phyloP scores from a whole-genome alignment of 2,113 vertebrate species.

The Garra rufa region DNA sequence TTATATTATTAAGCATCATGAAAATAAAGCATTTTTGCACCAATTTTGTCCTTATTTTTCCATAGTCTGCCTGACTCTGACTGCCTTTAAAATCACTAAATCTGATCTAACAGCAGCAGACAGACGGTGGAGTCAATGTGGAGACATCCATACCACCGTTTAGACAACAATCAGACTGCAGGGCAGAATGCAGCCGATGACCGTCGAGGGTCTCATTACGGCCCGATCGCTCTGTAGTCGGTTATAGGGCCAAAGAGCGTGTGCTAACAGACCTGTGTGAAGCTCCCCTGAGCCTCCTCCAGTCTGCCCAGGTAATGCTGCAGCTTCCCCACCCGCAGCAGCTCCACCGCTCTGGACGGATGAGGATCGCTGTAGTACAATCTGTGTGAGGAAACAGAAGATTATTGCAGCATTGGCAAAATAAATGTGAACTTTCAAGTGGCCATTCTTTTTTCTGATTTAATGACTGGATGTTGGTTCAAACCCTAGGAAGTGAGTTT shows the following conservation, averaged over 20 bases:
- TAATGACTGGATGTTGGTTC: not conserved
- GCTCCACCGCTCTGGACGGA: slow-evolving; percentile 86
- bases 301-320: slow-evolving; percentile 83
- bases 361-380: slow-evolving; percentile 86
- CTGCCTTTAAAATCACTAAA: not conserved
- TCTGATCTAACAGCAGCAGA: not conserved
- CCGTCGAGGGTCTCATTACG: not conserved
- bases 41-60: not conserved
- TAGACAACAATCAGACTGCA: slow-evolving; percentile 13
- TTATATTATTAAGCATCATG: not conserved
- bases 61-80: not conserved
- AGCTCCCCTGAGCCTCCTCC: slow-evolving; percentile 82
- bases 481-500: not conserved
- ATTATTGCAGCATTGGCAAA: not conserved
- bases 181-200: not conserved
- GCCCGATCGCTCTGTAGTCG: not conserved
- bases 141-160: slow-evolving; percentile 5
- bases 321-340: slow-evolving; percentile 91
- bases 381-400: slow-evolving; percentile 69
- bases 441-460: not conserved
- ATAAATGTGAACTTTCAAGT: slow-evolving; percentile 2
- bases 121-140: not conserved
- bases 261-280: slow-evolving; percentile 83
- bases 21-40: not conserved
- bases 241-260: not conserved